These are phyloP conservation scores for Drosophila suboccidentalis DNA, from an alignment of 2,888 invertebrate genomes.

Conservation along the genomic window DNA sequence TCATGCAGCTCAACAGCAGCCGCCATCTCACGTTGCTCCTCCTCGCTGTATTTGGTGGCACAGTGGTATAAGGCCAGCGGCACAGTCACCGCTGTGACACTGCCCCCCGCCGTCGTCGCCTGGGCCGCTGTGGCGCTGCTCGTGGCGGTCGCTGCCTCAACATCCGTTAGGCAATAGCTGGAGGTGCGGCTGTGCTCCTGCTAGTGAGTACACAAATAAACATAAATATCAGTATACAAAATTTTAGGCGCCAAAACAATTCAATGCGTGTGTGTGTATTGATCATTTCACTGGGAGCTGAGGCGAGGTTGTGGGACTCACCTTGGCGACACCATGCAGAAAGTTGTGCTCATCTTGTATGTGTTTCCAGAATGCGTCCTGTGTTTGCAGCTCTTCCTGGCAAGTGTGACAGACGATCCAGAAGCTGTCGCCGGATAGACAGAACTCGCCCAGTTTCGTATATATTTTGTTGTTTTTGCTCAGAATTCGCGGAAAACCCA, in stretches of 20 bases:
- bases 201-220: slow-evolving; percentile 2
- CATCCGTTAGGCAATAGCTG: slow-evolving; percentile 78
- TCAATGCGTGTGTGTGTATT: not conserved
- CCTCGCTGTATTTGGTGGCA: slow-evolving; percentile 73
- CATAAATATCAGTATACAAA: not conserved
- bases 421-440: slow-evolving; percentile 82
- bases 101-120: slow-evolving; percentile 35
- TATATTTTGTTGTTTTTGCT: slow-evolving; percentile 84
- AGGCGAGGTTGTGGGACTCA: slow-evolving; percentile 35
- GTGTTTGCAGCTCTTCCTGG: slow-evolving; percentile 83
- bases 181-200: slow-evolving; percentile 75
- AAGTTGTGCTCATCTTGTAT: slow-evolving; percentile 84
- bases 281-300: not conserved
- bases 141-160: slow-evolving; percentile 63
- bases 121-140: slow-evolving; percentile 39
- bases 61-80: slow-evolving; percentile 73
- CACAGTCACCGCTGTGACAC: slow-evolving; percentile 55
- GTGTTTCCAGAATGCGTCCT: slow-evolving; percentile 84
- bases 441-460: slow-evolving; percentile 83
- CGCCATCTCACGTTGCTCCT: slow-evolving; percentile 71
- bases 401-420: slow-evolving; percentile 83
- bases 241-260: slow-evolving; percentile 56
- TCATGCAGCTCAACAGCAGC: slow-evolving; percentile 64
- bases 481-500: slow-evolving; percentile 84
- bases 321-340: slow-evolving; percentile 80